These are phyloP conservation scores for Choloepus didactylus DNA, from an alignment of 2,797 vertebrate species.

Conservation along the genomic window DNA sequence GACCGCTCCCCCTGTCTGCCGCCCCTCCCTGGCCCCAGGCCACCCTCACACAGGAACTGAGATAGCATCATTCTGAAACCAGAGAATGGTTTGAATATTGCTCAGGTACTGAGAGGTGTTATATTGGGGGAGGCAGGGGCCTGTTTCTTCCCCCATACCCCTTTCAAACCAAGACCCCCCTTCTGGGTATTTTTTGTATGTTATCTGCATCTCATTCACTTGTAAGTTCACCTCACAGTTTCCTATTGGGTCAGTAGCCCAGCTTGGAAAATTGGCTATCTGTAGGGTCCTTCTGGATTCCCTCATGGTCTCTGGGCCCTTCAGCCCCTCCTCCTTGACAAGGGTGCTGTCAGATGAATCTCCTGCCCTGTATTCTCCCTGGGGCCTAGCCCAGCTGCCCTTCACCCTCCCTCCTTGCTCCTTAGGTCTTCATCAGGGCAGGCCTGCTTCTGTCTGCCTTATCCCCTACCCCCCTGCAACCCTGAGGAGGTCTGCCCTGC, in stretches of 20 bases:
- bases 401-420: not conserved
- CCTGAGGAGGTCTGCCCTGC: not conserved
- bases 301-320: not conserved
- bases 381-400: not conserved
- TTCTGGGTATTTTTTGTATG: not conserved
- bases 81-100: constrained; percentile 78
- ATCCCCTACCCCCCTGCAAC: not conserved
- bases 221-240: not conserved
- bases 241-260: constrained; percentile 2
- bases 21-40: constrained; percentile 35
- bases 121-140: constrained; percentile 15
- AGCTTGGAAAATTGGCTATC: not conserved
- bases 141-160: not conserved
- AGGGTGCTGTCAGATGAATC: not conserved
- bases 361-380: not conserved
- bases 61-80: constrained; percentile 84
- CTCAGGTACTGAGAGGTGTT: constrained; percentile 80
- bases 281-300: not conserved
- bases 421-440: not conserved
- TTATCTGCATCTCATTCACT: constrained; percentile 48
- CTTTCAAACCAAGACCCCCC: constrained; percentile 20
- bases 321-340: not conserved
- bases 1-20: not conserved
- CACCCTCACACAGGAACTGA: constrained; percentile 81
- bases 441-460: not conserved